These are phyloP conservation scores for Cyclopterus lumpus DNA, from an alignment of 2,797 vertebrate species.

Conservation along the genomic window DNA sequence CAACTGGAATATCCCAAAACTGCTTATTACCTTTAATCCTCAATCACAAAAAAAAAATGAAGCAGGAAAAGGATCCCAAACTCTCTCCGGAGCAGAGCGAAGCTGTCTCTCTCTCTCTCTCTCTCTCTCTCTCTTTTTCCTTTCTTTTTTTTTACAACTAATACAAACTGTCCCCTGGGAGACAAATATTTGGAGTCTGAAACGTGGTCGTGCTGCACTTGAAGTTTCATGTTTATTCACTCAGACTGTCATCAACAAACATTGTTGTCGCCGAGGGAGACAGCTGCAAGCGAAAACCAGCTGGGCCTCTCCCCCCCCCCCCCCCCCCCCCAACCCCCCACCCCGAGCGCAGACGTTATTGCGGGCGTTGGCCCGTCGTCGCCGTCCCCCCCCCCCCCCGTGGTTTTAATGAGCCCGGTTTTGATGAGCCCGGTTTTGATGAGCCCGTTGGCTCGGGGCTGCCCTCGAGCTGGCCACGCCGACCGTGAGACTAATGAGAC, in stretches of 20 bases:
- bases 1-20: background rate
- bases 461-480: conserved; percentile 49
- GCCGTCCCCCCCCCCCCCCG: conserved; percentile 34
- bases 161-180: conserved; percentile 20
- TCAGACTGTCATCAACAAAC: conserved; percentile 32
- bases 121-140: background rate
- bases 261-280: conserved; percentile 22
- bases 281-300: conserved; percentile 52
- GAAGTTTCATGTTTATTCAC: conserved; percentile 18
- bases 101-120: background rate
- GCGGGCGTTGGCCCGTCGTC: conserved; percentile 14
- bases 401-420: no score
- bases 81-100: background rate
- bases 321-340: no score
- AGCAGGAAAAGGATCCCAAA: background rate
- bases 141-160: background rate
- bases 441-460: conserved; percentile 57
- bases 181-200: conserved; percentile 29
- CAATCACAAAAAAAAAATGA: background rate
- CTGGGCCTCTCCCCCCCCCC: conserved; percentile 35
- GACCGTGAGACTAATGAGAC: conserved; percentile 60
- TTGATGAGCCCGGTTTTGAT: conserved; percentile 63
- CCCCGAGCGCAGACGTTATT: conserved; percentile 36
- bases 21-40: background rate
- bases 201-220: background rate